Evolutionary conservation across 2,113 vertebrate species (phyloP).

Genomic region (Prionailurus viverrinus): DNA sequence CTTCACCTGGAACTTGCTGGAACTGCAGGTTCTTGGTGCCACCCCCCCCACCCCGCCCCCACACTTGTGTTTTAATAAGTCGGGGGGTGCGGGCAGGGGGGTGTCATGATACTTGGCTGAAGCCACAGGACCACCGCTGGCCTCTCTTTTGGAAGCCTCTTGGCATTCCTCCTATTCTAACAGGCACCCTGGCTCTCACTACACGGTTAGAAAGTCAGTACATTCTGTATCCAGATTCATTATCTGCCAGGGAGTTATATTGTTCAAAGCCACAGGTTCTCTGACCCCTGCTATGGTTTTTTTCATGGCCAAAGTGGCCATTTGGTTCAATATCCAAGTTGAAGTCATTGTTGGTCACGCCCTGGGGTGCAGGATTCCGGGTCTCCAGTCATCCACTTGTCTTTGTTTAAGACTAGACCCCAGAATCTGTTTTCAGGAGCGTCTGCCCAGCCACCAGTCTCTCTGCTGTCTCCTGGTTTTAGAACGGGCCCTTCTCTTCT

Average conservation of each 20-base stretch:
- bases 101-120: fast-evolving
- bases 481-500: background rate
- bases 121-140: background rate
- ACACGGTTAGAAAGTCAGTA: background rate
- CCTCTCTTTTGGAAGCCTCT: background rate
- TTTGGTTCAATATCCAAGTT: constrained; percentile 12
- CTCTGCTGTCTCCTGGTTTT: background rate
- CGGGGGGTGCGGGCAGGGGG: background rate
- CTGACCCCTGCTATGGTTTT: background rate
- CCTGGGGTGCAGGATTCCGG: background rate
- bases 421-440: background rate
- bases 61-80: background rate
- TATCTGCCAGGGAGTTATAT: background rate
- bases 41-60: too few species aligned
- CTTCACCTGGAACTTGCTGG: background rate
- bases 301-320: background rate
- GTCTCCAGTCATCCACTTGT: background rate
- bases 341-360: background rate
- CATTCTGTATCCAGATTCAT: background rate
- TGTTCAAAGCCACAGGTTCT: constrained; percentile 9
- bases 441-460: background rate
- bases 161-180: background rate
- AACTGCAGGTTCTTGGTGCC: background rate
- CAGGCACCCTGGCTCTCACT: background rate
- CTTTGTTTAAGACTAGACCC: background rate